These are phyloP conservation scores for Hydrolagus colliei DNA, from an alignment of 2,797 vertebrate genomes.

Conservation along the genomic window DNA sequence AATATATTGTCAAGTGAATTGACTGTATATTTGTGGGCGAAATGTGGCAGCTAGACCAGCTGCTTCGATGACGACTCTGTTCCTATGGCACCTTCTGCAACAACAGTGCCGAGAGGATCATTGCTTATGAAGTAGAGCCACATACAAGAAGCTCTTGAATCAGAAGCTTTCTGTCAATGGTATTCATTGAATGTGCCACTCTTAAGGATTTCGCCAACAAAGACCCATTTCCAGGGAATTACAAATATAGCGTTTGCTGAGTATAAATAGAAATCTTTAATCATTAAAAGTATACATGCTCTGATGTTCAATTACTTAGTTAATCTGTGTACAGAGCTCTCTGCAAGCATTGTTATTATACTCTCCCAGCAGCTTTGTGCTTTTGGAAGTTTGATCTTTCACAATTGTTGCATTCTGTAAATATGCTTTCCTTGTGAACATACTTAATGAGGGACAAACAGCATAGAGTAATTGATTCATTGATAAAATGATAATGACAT, in stretches of 20 bases:
- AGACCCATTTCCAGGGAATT: constrained; percentile 1
- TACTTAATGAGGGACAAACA: too few species aligned
- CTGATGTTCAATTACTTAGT: not conserved
- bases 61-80: not conserved
- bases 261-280: not conserved
- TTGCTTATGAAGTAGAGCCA: not conserved
- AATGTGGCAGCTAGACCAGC: too few species aligned
- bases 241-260: not conserved
- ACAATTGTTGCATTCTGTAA: not conserved
- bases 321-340: constrained; percentile 1
- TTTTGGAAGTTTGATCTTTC: not conserved
- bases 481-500: too few species aligned
- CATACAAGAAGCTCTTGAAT: not conserved
- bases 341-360: not conserved
- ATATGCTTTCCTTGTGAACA: too few species aligned
- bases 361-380: not conserved
- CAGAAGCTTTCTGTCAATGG: not conserved
- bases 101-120: not conserved
- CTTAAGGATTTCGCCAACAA: not conserved
- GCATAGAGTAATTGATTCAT: too few species aligned
- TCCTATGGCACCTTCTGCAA: not conserved
- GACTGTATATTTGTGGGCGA: too few species aligned
- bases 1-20: too few species aligned
- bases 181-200: not conserved
- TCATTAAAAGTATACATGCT: constrained; percentile 1